Evolutionary conservation across 1,140 invertebrate species (phyloP), one percentile per base, ranked within the genome.

Genomic region (Drosophila sproati): DNA sequence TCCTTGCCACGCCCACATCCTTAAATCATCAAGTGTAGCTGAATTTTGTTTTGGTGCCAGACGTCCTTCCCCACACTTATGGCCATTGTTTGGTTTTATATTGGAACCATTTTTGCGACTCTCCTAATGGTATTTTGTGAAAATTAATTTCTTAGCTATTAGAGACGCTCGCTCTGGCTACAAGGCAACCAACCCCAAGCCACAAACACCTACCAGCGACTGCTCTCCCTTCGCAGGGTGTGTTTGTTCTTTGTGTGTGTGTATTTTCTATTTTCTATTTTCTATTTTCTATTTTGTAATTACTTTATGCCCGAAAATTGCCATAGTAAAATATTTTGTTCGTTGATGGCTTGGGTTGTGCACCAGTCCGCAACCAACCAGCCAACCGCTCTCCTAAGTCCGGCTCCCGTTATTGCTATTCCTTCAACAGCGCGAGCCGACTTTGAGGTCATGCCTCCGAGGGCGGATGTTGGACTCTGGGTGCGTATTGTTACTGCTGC

Each of bases 61-160:
- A 4, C 54, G 2, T 28, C 2, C 10, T 12, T 34, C 5, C 32
- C 35, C n/a, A 35, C 67, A 75, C 63, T 78, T 70, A 77, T 88
- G 77, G 69, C 69, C 80, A 88, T 87, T 87, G 82, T 87, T 87
- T 87, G 83, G 82, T 87, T 87, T 88, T 88, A 82, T 88, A 88
- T 87, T 87, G 82, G 79, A 73, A 82, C 66, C 79, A 87, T 87
- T 87, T 88, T 88, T 87, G 83, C 83, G 83, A 87, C 83, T 87
- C 83, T 82, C 83, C 88, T 87, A 87, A 87, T 87, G 83, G 83
- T 77, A 83, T 87, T 87, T 83, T 88, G 77, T 87, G 83, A 88
- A 88, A 87, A 87, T 87, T 87, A 87, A 87, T 87, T 87, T 87
- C 83, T 88, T 88, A 61, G 83, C 83, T 88, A 88, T 87, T 88